phyloP scores from a whole-genome alignment of 2,797 vertebrate genomes.

The Pteropus rufus region DNA sequence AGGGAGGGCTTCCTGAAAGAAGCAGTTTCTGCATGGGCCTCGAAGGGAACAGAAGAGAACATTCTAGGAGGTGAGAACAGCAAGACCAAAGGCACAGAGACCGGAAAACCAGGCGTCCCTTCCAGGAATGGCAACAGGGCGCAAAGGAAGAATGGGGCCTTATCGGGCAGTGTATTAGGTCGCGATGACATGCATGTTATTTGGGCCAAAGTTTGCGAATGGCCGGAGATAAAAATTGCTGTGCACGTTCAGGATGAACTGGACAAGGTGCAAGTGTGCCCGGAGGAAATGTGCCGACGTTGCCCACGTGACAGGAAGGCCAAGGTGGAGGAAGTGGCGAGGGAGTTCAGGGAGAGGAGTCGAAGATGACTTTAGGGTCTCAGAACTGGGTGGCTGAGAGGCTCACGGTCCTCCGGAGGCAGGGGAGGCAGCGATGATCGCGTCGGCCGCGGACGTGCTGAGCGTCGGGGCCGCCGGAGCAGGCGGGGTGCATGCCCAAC shows the following conservation, averaged over 20 bases:
- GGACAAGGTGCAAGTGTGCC: background rate
- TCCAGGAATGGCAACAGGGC: background rate
- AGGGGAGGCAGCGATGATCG: background rate
- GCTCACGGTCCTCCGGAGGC: background rate
- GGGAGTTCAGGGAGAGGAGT: background rate
- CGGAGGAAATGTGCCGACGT: background rate
- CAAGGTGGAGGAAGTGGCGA: background rate
- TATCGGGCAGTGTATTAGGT: background rate
- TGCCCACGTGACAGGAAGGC: background rate
- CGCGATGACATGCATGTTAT: background rate
- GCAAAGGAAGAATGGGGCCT: background rate
- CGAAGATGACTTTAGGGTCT: background rate
- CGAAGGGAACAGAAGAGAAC: slow-evolving; percentile 22
- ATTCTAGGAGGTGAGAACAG: background rate
- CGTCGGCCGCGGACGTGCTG: background rate
- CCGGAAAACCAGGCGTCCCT: background rate
- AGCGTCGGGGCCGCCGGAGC: background rate
- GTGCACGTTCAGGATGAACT: background rate
- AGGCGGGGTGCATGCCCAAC: background rate
- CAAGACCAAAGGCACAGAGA: slow-evolving; percentile 62
- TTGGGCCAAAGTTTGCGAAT: background rate
- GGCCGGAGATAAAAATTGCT: background rate
- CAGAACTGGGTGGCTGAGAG: background rate
- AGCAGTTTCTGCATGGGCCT: slow-evolving; percentile 8
- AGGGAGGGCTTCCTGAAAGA: slow-evolving; percentile 46